Evolutionary conservation across 1,140 invertebrate genomes (phyloP), one percentile per base, ranked within the genome.

Genomic region (Cotesia chilonis): DNA sequence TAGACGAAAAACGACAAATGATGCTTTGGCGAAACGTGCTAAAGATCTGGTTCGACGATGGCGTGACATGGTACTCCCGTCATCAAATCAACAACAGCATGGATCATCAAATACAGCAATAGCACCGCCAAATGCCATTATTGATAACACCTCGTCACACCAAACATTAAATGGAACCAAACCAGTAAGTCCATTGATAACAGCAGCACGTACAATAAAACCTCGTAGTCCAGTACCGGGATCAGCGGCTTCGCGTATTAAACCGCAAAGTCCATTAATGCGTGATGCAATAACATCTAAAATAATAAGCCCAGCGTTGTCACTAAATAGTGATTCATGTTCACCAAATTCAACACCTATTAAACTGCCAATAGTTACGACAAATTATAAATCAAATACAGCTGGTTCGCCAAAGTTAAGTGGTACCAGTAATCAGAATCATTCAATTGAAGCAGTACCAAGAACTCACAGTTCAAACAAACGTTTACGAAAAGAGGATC

Each of bases 1-100:
- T 28, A 90, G 96, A 66, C 88, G 94, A 70, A 94, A 95, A 84
- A 96, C 95, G 47, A 91, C 88, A 60, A 92, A 94, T 85, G 92
- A 95, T 78, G 89, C 91, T 54, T 88, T 98, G 81, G 95, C 95
- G 35, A 92, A 93, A 78, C 90, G 96, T 75, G 94, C 95, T 12
- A 98, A 98, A 85, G 93, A 95, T 83, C 88, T 98, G 81, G 91
- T 98, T 41, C 94, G 95, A 78, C 90, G 92, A 87, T 98, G 96
- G 96, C 91, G 96, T 76, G 92, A 93, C 87, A 90, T 95, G 86
- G 88, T 95, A 75, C 85, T 92, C 78, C 91, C 90, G 70, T 87
- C 86, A 81, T 83, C 65, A 28, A 28, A 28, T 86, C 88, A 72
- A 82, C 86, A 52, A 77, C 82, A 61, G 77, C 83, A 66, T 77